Percentiles rank a stretch among this genome's conserved stretches.
phyloP scores from a whole-genome alignment of 2,113 vertebrate species.

The Crotalus viridis region DNA sequence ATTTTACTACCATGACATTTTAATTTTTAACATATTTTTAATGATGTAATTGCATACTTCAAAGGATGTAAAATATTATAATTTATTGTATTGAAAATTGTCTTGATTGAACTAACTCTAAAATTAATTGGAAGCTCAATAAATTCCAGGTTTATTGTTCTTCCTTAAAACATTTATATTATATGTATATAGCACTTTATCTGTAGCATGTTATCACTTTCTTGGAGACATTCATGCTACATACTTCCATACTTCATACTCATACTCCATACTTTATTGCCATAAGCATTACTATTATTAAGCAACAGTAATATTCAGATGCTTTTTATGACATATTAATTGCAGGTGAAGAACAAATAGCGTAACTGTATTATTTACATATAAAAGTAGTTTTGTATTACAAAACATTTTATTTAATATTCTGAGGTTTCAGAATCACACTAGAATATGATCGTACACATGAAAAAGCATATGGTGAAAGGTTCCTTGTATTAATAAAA shows the following conservation, averaged over 20 bases:
- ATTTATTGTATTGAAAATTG: neutral
- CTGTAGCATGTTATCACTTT: neutral
- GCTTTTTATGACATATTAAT: conserved; percentile 27
- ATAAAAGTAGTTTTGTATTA: neutral
- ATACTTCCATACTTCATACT: neutral
- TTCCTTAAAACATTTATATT: neutral
- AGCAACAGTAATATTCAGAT: conserved; percentile 19
- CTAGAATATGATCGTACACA: conserved; percentile 88
- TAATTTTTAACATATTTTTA: neutral
- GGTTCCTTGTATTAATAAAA: conserved; percentile 80
- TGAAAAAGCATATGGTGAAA: conserved; percentile 84
- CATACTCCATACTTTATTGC: neutral
- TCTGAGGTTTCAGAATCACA: conserved; percentile 88
- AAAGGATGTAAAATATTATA: neutral
- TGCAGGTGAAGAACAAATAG: conserved; percentile 49
- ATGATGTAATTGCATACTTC: neutral
- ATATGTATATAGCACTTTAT: neutral
- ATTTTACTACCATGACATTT: neutral
- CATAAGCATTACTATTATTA: conserved; percentile 3
- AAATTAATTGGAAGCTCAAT: neutral
- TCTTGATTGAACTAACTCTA: neutral
- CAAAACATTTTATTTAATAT: conserved; percentile 67
- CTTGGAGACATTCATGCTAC: neutral
- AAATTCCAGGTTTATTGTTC: neutral
- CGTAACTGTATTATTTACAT: neutral